These are phyloP conservation scores for Dynastes grantii DNA, from an alignment of 2,888 invertebrate species.

Conservation along the genomic window DNA sequence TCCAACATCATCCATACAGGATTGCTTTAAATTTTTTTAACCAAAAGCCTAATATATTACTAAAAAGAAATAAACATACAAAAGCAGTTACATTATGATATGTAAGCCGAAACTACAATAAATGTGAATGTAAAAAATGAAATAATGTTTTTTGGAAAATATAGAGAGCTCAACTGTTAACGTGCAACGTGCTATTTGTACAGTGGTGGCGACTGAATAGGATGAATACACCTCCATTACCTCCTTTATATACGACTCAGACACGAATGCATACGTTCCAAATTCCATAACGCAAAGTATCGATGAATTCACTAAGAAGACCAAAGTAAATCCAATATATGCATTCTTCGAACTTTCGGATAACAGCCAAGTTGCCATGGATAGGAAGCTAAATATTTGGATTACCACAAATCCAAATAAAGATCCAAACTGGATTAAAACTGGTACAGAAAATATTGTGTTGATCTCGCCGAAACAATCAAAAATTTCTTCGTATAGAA, in stretches of 20 bases:
- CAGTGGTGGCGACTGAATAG: too few species aligned
- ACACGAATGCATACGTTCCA: not conserved
- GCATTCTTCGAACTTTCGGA: not conserved
- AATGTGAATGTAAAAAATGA: too few species aligned
- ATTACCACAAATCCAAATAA: not conserved
- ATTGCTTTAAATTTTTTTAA: too few species aligned
- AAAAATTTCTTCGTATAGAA: not conserved
- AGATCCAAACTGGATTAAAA: not conserved
- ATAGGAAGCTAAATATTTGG: not conserved
- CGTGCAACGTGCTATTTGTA: too few species aligned
- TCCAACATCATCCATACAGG: too few species aligned
- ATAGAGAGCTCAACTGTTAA: too few species aligned
- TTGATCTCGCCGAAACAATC: not conserved
- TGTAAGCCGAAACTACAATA: too few species aligned
- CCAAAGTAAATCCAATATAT: not conserved
- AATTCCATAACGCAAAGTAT: not conserved
- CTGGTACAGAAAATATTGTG: not conserved
- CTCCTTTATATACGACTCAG: not conserved
- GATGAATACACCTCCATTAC: not conserved
- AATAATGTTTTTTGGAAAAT: too few species aligned
- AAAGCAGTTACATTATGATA: too few species aligned
- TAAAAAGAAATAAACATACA: too few species aligned
- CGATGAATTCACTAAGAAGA: not conserved
- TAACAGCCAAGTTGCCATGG: not conserved
- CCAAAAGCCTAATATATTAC: too few species aligned